A percentile compares a stretch with the other conserved stretches of the same genome.
Conservation (phyloP, 2,888 invertebrate genomes). For the Agrotis ipsilon region DNA sequence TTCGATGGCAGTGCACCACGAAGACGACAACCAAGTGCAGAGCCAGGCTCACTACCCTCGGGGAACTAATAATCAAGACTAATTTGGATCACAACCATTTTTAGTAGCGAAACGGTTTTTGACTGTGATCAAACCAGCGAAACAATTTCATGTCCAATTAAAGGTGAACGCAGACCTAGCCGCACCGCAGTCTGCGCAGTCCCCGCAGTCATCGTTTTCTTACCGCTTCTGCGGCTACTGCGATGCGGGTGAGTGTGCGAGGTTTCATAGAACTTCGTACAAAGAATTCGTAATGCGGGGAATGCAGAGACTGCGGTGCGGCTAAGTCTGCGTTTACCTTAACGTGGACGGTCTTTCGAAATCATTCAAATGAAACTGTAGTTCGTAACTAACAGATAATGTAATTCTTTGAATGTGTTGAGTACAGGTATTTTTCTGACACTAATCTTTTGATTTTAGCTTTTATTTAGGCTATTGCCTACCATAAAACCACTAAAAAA, state of each 20-base stretch:
- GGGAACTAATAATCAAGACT: slow-evolving; percentile 35
- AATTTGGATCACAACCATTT: slow-evolving; percentile 56
- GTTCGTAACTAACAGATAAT: not conserved
- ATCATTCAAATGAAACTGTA: not conserved
- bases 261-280: too few species aligned
- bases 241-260: too few species aligned
- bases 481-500: too few species aligned
- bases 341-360: not conserved
- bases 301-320: too few species aligned
- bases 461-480: not conserved
- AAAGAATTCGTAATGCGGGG: too few species aligned
- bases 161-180: too few species aligned
- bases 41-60: slow-evolving; percentile 66
- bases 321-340: too few species aligned
- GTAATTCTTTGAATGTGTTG: not conserved
- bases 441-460: not conserved
- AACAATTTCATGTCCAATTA: slow-evolving; percentile 4
- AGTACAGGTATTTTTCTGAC: not conserved
- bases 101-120: slow-evolving; percentile 13
- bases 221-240: too few species aligned
- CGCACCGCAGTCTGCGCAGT: too few species aligned
- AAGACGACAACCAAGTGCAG: slow-evolving; percentile 67
- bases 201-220: too few species aligned
- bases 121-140: not conserved
- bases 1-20: slow-evolving; percentile 71